These are phyloP conservation scores for Gadus chalcogrammus DNA, from an alignment of 2,113 vertebrate species.

Conservation along the genomic window DNA sequence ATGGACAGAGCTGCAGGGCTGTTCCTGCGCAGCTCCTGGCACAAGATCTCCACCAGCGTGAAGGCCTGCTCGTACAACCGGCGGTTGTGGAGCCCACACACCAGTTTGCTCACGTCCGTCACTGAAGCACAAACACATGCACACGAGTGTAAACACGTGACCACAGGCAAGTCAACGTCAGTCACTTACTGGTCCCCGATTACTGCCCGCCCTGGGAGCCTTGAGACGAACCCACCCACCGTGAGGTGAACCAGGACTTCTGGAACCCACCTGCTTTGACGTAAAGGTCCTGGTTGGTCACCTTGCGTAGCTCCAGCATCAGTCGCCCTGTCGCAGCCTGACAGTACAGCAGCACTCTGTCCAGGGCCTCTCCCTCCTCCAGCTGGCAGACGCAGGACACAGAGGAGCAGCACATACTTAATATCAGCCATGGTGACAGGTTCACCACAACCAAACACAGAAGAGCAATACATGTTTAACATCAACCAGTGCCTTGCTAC, in stretches of 20 bases:
- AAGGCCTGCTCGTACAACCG: slow-evolving; percentile 76
- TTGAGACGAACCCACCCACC: background rate
- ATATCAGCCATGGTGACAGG: too few species aligned
- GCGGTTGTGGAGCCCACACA: slow-evolving; percentile 79
- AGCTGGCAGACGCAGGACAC: slow-evolving; percentile 42
- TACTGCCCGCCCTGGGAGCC: background rate
- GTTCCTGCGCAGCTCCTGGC: slow-evolving; percentile 64
- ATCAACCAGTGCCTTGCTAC: background rate
- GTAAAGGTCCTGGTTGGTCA: slow-evolving; percentile 69
- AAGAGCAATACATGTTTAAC: background rate
- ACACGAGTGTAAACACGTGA: background rate
- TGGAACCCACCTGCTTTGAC: slow-evolving; percentile 75
- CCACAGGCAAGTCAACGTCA: background rate
- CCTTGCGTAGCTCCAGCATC: slow-evolving; percentile 70
- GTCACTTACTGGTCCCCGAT: background rate
- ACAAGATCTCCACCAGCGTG: slow-evolving; percentile 73
- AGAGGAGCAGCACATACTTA: background rate
- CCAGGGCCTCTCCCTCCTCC: slow-evolving; percentile 52
- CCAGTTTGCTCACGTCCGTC: slow-evolving; percentile 75
- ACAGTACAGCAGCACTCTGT: slow-evolving; percentile 71
- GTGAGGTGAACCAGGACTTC: too few species aligned
- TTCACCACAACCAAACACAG: too few species aligned
- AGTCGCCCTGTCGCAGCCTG: slow-evolving; percentile 61
- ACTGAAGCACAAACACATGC: slow-evolving; percentile 55
- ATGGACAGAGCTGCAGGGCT: slow-evolving; percentile 56